Conservation (phyloP, 2,888 invertebrate genomes). For the Hemaris fuciformis region DNA sequence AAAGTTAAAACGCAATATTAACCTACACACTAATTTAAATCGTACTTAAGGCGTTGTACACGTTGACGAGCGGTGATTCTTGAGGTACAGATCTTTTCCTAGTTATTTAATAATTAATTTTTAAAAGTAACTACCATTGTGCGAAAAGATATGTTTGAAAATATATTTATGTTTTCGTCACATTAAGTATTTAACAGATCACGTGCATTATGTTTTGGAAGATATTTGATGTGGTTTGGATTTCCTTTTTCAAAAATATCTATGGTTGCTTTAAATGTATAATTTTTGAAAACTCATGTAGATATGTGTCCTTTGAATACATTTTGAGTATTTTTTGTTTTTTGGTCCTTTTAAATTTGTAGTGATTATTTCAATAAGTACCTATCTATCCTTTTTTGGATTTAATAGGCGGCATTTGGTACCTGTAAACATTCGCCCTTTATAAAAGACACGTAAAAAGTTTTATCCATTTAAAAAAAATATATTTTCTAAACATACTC, state of each 20-base stretch:
- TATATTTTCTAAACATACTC: not conserved
- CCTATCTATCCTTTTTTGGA: not conserved
- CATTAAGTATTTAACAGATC: not conserved
- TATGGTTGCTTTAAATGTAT: not conserved
- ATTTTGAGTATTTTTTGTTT: not conserved
- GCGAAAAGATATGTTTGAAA: constrained; percentile 6
- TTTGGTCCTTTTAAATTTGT: constrained; percentile 3
- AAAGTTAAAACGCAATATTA: not conserved
- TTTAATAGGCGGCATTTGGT: not conserved
- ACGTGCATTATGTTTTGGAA: not conserved
- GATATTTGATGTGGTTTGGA: not conserved
- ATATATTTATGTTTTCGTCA: not conserved
- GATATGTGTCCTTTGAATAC: constrained; percentile 6
- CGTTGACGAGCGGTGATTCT: constrained; percentile 1
- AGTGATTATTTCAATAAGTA: not conserved
- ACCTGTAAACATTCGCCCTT: not conserved
- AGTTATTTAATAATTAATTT: not conserved
- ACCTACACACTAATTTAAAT: not conserved
- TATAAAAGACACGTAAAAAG: not conserved
- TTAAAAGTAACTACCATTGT: constrained; percentile 1
- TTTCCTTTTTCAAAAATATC: not conserved
- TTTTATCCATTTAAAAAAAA: not conserved
- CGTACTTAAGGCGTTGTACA: constrained; percentile 3
- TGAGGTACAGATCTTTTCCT: not conserved
- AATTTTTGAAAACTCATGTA: not conserved